Evolutionary conservation across 1,140 invertebrate species (phyloP).

Genomic region (Camponotus floridanus): DNA sequence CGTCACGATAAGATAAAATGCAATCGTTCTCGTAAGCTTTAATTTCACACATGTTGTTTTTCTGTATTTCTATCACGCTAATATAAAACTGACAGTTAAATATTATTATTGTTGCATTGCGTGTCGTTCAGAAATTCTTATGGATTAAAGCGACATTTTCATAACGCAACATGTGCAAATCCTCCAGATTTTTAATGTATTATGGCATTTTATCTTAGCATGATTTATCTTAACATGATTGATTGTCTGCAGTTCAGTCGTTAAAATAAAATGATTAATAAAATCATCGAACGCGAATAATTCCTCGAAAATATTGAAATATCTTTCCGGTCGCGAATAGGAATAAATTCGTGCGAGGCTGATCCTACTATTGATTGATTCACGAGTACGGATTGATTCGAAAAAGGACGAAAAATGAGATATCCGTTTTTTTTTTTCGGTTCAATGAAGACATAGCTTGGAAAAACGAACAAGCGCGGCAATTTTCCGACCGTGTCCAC

Average conservation of each 20-base stretch:
- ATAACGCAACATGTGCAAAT: background rate
- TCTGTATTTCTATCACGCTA: background rate
- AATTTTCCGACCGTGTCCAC: background rate
- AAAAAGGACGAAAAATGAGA: conserved; percentile 28
- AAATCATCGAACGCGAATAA: conserved; percentile 3
- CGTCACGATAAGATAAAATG: conserved; percentile 23
- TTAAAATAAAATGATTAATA: background rate
- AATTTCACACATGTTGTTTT: background rate
- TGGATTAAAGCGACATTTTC: background rate
- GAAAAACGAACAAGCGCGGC: background rate
- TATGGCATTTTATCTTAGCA: background rate
- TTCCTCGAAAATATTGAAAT: background rate
- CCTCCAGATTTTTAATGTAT: background rate
- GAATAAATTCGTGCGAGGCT: conserved; percentile 6
- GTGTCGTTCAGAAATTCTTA: background rate
- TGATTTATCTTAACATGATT: background rate
- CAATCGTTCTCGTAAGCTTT: background rate
- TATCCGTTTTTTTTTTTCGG: conserved; percentile 12
- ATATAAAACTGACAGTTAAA: background rate
- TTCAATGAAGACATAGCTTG: background rate
- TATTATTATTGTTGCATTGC: background rate
- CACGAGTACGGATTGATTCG: background rate
- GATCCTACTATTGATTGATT: conserved; percentile 26
- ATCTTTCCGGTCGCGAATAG: background rate
- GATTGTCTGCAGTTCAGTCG: conserved; percentile 1